A percentile compares a stretch with the other conserved stretches of the same genome.
Conservation (phyloP, 35 echinoderm and acorn worm species). For the Stichopus chloronotus region DNA sequence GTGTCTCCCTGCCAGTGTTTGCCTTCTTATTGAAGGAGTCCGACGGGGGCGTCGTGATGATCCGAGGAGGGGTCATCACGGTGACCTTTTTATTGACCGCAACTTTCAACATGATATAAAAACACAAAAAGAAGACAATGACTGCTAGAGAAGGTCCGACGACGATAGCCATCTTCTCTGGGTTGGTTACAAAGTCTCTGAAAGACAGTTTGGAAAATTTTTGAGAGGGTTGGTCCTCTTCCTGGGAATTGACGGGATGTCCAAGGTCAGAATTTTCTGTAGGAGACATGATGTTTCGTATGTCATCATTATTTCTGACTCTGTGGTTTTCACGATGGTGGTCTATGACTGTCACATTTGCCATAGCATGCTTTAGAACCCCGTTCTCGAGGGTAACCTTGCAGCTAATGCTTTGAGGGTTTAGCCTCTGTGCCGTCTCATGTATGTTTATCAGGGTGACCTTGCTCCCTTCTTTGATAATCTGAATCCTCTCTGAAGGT, state of each 20-base stretch:
- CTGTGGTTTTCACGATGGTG: not conserved
- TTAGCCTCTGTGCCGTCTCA: not conserved
- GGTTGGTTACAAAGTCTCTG: not conserved
- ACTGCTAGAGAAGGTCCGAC: slow-evolving; percentile 35
- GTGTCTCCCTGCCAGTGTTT: not conserved
- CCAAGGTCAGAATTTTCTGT: not conserved
- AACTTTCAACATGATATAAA: not conserved
- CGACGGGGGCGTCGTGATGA: not conserved
- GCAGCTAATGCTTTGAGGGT: not conserved
- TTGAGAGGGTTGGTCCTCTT: not conserved
- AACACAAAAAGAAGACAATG: slow-evolving; percentile 38
- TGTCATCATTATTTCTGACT: not conserved
- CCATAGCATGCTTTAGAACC: not conserved
- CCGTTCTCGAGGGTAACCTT: slow-evolving; percentile 37
- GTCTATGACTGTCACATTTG: slow-evolving; percentile 26
- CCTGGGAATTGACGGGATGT: not conserved
- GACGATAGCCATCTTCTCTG: slow-evolving; percentile 34
- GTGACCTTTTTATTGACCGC: not conserved
- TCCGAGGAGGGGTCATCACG: not conserved
- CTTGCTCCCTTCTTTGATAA: not conserved
- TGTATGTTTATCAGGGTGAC: slow-evolving; percentile 4
- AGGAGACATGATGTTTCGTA: not conserved
- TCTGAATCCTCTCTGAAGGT: slow-evolving; percentile 9
- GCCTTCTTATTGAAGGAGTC: not conserved
- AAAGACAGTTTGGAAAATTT: not conserved